phyloP scores from a whole-genome alignment of 2,113 vertebrate genomes.

The Propithecus coquereli region DNA sequence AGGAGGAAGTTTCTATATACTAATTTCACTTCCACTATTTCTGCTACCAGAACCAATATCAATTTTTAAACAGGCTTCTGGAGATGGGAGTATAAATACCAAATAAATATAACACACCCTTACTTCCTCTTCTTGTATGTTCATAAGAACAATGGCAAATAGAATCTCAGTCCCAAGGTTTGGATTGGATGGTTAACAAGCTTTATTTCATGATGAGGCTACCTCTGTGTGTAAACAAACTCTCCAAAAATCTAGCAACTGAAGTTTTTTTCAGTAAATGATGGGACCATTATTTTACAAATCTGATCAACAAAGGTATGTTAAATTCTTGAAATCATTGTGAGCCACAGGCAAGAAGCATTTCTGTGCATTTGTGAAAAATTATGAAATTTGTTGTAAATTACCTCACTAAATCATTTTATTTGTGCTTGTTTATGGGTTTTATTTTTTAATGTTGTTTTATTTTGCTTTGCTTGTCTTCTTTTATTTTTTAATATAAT shows the following conservation, averaged over 20 bases:
- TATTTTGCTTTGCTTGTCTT: conserved; percentile 1
- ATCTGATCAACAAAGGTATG: not conserved
- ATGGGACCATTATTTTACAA: not conserved
- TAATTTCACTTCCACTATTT: not conserved
- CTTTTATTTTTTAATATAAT: conserved; percentile 35
- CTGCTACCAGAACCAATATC: not conserved
- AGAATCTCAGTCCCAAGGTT: not conserved
- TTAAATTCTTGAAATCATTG: not conserved
- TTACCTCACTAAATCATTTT: not conserved
- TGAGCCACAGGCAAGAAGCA: not conserved
- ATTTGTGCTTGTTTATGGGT: not conserved
- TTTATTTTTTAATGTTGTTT: not conserved
- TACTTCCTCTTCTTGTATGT: not conserved
- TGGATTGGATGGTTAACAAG: not conserved
- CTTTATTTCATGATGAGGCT: not conserved
- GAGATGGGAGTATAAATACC: not conserved
- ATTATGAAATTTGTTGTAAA: not conserved
- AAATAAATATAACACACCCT: not conserved
- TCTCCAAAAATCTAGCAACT: not conserved
- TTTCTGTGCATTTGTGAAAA: not conserved
- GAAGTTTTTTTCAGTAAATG: not conserved
- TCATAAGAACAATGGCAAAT: not conserved
- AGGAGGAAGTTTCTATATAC: not conserved
- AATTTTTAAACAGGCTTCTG: not conserved
- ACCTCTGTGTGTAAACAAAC: not conserved